Evolutionary conservation across 2,797 vertebrate species (phyloP).

Genomic region (Manis javanica): DNA sequence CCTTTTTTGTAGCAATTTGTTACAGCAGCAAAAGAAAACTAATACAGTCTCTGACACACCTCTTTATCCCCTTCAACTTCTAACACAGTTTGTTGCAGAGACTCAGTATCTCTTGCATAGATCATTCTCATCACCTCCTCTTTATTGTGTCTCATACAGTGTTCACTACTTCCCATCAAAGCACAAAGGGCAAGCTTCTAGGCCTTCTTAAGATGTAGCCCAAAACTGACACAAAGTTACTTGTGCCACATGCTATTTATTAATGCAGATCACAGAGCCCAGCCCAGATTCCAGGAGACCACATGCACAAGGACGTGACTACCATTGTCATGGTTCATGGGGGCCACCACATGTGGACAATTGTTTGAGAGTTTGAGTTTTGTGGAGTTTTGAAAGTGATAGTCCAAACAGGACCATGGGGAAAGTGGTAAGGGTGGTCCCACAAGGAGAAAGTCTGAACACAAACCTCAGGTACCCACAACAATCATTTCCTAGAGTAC

Average conservation of each 20-base stretch:
- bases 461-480: neutral
- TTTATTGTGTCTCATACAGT: neutral
- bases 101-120: neutral
- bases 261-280: neutral
- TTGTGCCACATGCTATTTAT: neutral
- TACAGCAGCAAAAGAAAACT: neutral
- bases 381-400: neutral
- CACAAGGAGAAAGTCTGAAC: neutral
- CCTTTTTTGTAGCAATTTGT: neutral
- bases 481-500: neutral
- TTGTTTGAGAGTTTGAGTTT: no score
- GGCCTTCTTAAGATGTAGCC: neutral
- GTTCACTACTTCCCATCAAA: neutral
- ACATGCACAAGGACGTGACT: fast-evolving
- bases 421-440: neutral
- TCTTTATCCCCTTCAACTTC: neutral
- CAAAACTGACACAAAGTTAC: neutral
- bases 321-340: neutral
- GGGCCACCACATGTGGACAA: no score
- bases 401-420: neutral
- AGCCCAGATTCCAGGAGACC: neutral
- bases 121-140: neutral
- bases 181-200: neutral
- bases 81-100: neutral
- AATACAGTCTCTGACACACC: neutral